A percentile compares a stretch with the other conserved stretches of the same genome.
Conservation (phyloP, 2,888 invertebrate species). For the Microdon myrmicae region DNA sequence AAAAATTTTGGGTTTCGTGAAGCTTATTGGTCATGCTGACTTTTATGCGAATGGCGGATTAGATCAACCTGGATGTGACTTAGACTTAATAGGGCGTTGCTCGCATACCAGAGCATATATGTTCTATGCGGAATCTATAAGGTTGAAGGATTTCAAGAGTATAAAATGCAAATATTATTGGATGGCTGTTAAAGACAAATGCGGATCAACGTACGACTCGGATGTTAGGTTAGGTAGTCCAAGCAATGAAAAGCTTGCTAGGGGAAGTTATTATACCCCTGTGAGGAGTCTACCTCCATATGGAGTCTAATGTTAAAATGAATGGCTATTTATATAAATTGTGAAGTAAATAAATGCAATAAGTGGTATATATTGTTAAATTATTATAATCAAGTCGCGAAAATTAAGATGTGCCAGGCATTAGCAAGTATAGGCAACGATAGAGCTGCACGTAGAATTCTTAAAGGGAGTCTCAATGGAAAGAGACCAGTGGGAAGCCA, state of each 20-base stretch:
- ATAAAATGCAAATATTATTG: slow-evolving; percentile 42
- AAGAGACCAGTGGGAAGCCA: no score
- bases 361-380: no score
- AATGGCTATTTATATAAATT: no score
- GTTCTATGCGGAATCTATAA: slow-evolving; percentile 65
- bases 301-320: no score
- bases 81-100: slow-evolving; percentile 60
- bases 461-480: no score
- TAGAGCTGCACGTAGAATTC: no score
- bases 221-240: slow-evolving; percentile 58
- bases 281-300: not conserved
- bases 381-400: no score
- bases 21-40: slow-evolving; percentile 62
- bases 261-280: slow-evolving; percentile 60
- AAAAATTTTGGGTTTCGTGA: slow-evolving; percentile 53
- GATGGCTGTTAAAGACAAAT: slow-evolving; percentile 48
- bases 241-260: slow-evolving; percentile 56
- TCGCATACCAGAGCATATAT: slow-evolving; percentile 63
- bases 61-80: slow-evolving; percentile 68
- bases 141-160: not conserved
- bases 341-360: no score
- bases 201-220: slow-evolving; percentile 28
- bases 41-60: slow-evolving; percentile 69
- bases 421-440: no score
- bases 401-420: no score